Conservation (phyloP, 2,888 invertebrate species). For the Thymelicus sylvestris region DNA sequence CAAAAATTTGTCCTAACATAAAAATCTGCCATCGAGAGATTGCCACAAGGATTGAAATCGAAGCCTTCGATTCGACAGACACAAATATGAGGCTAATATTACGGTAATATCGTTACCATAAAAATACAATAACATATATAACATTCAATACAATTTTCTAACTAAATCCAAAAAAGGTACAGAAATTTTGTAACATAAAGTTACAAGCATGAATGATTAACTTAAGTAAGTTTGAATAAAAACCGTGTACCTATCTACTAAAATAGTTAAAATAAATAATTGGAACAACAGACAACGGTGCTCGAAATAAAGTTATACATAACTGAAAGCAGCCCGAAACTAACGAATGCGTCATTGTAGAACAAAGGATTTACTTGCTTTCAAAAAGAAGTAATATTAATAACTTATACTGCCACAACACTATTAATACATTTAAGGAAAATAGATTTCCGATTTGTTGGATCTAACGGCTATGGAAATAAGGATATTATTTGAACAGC, state of each 20-base stretch:
- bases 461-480: neutral
- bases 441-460: neutral
- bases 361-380: slow-evolving; percentile 47
- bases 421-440: slow-evolving; percentile 24
- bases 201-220: slow-evolving; percentile 30
- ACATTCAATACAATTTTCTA: neutral
- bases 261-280: slow-evolving; percentile 30
- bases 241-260: slow-evolving; percentile 3
- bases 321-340: slow-evolving; percentile 21
- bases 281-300: slow-evolving; percentile 24
- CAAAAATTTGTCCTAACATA: too few relatives aligned
- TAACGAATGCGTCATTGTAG: slow-evolving; percentile 44
- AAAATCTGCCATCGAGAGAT: too few relatives aligned
- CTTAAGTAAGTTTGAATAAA: slow-evolving; percentile 23
- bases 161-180: slow-evolving; percentile 4
- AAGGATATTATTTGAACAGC: slow-evolving; percentile 24
- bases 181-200: slow-evolving; percentile 10
- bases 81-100: too few relatives aligned
- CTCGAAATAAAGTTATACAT: slow-evolving; percentile 30
- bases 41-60: too few relatives aligned
- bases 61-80: too few relatives aligned
- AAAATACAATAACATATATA: neutral
- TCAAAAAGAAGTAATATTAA: slow-evolving; percentile 46
- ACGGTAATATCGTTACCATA: too few relatives aligned
- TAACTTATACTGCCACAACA: slow-evolving; percentile 45